Evolutionary conservation across 2,888 invertebrate species (phyloP), one percentile per base, ranked within the genome.

Genomic region (Catocala fraxini): DNA sequence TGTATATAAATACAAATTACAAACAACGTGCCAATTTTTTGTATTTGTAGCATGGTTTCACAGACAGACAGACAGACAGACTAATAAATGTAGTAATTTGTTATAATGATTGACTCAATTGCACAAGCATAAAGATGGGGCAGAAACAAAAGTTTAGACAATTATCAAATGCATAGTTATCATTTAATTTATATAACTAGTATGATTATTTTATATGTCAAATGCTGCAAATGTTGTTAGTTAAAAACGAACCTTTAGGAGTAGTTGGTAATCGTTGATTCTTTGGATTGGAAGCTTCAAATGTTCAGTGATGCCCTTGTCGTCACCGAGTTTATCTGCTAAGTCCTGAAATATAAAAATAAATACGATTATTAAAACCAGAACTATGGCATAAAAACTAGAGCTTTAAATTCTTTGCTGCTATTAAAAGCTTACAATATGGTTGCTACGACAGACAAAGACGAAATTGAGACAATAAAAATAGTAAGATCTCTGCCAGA

Each of bases 221-320:
- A 43, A 43, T n/a, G 10, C 12, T n/a, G 43, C 12, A 1, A 39
- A 25, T 39, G 39, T 39, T 5, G 11, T 45, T 0, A n/a, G 10
- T 49, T 15, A 4, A 49, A 39, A 53, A 54, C 33, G 56, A 92
- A 98, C 99, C 97, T 98, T 98, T 76, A 99, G 95, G 68, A 99
- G 96, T 82, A 98, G 97, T 94, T 98, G 98, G 92, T 99, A 99
- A 95, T 99, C 98, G 96, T 98, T 98, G 90, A 99, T 98, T 88
- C 99, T 96, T 95, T 98, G 98, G 86, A 98, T 97, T 80, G 99
- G 98, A 82, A 98, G 96, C 94, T 98, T 98, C 80, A 99, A 96
- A 94, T 99, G 98, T 92, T 98, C 98, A 83, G 96, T 95, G 83
- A 98, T 96, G 80, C 96, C 96, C 93, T 98, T 98, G 90, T 98